Conservation (phyloP, 37 sponge, comb jelly and placozoan species). For the Haliclona indistincta region DNA sequence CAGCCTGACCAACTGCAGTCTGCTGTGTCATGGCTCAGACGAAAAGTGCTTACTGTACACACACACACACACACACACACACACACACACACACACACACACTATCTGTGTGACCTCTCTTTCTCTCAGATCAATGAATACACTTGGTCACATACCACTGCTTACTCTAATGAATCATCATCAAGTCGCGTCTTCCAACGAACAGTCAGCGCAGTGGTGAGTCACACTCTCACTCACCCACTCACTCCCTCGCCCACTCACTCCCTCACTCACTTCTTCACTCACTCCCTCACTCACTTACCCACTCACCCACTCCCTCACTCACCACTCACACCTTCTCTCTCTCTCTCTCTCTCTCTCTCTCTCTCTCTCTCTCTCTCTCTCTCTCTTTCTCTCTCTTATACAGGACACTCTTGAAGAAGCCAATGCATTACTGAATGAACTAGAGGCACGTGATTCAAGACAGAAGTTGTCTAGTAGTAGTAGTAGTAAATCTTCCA, state of each 20-base stretch:
- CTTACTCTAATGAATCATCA: conserved; percentile 87
- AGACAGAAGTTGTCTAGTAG: no score
- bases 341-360: neutral
- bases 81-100: conserved; percentile 20
- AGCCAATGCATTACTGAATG: conserved; percentile 72
- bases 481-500: no score
- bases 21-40: conserved; percentile 78
- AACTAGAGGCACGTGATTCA: conserved; percentile 69
- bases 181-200: conserved; percentile 78
- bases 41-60: conserved; percentile 41
- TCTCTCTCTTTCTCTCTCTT: neutral
- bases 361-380: neutral
- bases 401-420: conserved; percentile 80
- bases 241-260: neutral
- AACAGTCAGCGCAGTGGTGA: conserved; percentile 92
- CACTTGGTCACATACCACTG: conserved; percentile 45
- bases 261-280: neutral
- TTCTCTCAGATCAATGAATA: conserved; percentile 35
- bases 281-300: conserved; percentile 9
- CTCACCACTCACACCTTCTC: neutral
- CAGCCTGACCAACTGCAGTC: conserved; percentile 76
- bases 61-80: neutral
- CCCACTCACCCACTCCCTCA: conserved; percentile 9
- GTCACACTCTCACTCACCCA: neutral
- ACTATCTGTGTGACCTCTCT: neutral